Conservation (phyloP, 2,888 invertebrate genomes). For the Piscicola geometra region DNA sequence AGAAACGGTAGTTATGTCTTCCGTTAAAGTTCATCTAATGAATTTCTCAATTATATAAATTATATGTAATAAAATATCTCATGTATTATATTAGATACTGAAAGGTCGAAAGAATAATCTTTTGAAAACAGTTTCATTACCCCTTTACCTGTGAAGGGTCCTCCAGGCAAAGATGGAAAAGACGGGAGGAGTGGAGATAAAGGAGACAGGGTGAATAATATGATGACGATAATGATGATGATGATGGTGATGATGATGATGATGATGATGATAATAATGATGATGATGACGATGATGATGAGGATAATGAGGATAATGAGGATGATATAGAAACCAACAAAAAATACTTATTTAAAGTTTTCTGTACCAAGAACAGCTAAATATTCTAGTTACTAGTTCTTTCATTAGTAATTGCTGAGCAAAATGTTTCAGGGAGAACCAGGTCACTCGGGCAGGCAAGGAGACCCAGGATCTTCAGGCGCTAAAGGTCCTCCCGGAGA, state of each 20-base stretch:
- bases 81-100: not conserved
- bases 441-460: conserved; percentile 20
- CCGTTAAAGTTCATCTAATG: no score
- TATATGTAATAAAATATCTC: not conserved
- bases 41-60: conserved; percentile 21
- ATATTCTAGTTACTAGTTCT: no score
- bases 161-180: conserved; percentile 28
- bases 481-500: conserved; percentile 18
- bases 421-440: conserved; percentile 29
- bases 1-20: conserved; percentile 8
- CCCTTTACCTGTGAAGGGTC: no score
- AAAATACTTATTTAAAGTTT: no score
- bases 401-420: no score
- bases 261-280: conserved; percentile 37
- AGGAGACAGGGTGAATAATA: conserved; percentile 29
- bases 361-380: no score
- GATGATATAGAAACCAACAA: not conserved
- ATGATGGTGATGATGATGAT: conserved; percentile 35
- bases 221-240: conserved; percentile 26
- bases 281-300: conserved; percentile 27
- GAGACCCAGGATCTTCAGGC: conserved; percentile 13
- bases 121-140: no score
- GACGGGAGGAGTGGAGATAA: conserved; percentile 28
- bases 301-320: conserved; percentile 20
- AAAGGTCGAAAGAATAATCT: no score